These are phyloP conservation scores for Phrynosoma platyrhinos DNA, from an alignment of 2,113 vertebrate genomes.

Conservation along the genomic window DNA sequence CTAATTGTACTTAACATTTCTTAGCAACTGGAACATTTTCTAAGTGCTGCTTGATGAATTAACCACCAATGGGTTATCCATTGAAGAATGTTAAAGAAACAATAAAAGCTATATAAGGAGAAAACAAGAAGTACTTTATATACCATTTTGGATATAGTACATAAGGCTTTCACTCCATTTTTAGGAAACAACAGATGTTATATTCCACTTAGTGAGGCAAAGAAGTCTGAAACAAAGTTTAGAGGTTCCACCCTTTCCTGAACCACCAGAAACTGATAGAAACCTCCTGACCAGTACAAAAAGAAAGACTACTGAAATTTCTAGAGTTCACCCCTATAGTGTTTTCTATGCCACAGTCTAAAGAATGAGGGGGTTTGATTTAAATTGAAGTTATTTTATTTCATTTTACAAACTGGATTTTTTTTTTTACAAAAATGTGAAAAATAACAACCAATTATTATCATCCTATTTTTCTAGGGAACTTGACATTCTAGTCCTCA, in stretches of 20 bases:
- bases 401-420: no score
- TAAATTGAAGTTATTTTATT: no score
- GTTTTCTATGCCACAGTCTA: not conserved
- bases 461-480: no score
- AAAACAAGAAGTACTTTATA: not conserved
- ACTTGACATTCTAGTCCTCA: no score
- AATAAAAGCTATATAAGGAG: not conserved
- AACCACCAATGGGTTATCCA: not conserved
- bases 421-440: no score
- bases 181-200: not conserved
- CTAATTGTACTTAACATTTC: conserved; percentile 18
- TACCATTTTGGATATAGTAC: not conserved
- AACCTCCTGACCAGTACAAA: not conserved
- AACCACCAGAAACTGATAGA: not conserved
- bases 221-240: not conserved
- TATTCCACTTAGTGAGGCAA: not conserved
- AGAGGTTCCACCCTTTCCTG: not conserved
- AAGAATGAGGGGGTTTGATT: not conserved
- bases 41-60: not conserved
- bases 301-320: not conserved
- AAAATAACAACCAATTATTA: no score
- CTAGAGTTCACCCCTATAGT: not conserved
- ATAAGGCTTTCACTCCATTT: not conserved
- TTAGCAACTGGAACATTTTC: not conserved
- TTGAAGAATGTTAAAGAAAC: conserved; percentile 17